These are phyloP conservation scores for Aphidius gifuensis DNA, from an alignment of 1,140 invertebrate genomes.

Conservation along the genomic window DNA sequence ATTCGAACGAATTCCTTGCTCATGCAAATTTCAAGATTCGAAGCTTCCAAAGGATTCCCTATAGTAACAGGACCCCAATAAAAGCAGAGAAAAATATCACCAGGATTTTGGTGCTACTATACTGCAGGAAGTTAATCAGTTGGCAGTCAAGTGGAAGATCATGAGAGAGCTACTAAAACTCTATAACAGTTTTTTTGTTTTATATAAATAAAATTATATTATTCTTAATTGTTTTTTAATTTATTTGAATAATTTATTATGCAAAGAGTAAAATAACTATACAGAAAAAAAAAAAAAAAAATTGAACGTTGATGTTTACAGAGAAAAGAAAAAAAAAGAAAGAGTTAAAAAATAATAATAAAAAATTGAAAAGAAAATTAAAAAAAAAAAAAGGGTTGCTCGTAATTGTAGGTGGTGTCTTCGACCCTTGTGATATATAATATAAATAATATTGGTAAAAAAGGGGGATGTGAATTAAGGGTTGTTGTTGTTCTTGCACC, in stretches of 20 bases:
- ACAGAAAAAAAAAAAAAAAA: too few relatives aligned
- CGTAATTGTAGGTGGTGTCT: constrained; percentile 8
- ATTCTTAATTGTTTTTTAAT: too few relatives aligned
- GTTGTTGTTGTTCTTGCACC: constrained; percentile 34
- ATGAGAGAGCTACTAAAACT: constrained; percentile 35
- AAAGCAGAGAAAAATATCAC: constrained; percentile 14
- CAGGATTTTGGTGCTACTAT: background rate
- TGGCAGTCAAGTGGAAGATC: constrained; percentile 34
- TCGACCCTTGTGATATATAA: background rate
- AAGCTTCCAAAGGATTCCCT: background rate
- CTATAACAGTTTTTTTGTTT: background rate
- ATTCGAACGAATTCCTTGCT: constrained; percentile 40
- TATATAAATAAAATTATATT: background rate
- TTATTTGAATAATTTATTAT: too few relatives aligned
- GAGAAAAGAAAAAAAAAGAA: background rate
- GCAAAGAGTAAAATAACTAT: too few relatives aligned
- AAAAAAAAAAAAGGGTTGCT: constrained; percentile 43
- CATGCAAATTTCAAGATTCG: constrained; percentile 44
- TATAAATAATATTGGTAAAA: constrained; percentile 3
- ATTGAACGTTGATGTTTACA: too few relatives aligned
- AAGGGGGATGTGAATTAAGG: constrained; percentile 38
- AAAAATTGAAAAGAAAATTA: constrained; percentile 50
- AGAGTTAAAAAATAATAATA: constrained; percentile 19
- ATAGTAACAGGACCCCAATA: background rate
- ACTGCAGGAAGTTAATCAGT: constrained; percentile 42